Evolutionary conservation across 2,797 vertebrate genomes (phyloP).

Genomic region (Hydrocynus forskahlii): DNA sequence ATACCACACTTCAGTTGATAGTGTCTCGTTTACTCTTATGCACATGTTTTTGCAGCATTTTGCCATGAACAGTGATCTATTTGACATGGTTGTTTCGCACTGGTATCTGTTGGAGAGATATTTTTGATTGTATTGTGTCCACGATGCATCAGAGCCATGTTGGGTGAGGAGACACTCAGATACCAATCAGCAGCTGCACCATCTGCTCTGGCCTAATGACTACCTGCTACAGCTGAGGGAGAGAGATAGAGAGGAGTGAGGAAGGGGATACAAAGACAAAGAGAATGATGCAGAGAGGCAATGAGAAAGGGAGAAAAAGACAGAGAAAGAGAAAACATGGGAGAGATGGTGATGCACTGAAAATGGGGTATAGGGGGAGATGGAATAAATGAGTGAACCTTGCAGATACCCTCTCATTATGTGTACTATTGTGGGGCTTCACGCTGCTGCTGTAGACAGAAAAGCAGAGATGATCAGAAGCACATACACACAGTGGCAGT

Average conservation of each 20-base stretch:
- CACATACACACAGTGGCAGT: background rate
- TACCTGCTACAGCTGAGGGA: conserved; percentile 63
- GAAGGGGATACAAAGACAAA: background rate
- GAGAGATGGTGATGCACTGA: background rate
- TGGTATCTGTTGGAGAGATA: conserved; percentile 6
- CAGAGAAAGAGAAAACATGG: background rate
- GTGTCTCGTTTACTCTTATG: background rate
- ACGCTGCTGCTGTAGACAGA: conserved; percentile 8
- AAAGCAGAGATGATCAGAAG: conserved; percentile 6
- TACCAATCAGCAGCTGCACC: conserved; percentile 72
- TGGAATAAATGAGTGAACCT: conserved; percentile 6
- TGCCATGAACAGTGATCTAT: background rate
- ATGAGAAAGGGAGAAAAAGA: conserved; percentile 1
- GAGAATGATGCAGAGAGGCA: conserved; percentile 12
- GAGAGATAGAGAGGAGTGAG: conserved; percentile 32
- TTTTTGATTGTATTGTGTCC: conserved; percentile 12
- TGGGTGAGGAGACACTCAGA: conserved; percentile 69
- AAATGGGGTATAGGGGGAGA: background rate
- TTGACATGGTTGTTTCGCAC: background rate
- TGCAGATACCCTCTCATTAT: conserved; percentile 10
- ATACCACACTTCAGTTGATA: background rate
- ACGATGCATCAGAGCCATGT: conserved; percentile 53
- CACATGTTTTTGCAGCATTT: background rate
- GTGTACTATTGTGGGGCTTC: background rate
- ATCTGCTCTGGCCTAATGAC: conserved; percentile 78